These are phyloP conservation scores for Drosophila bifasciata DNA, from an alignment of 1,140 invertebrate genomes.

Conservation along the genomic window DNA sequence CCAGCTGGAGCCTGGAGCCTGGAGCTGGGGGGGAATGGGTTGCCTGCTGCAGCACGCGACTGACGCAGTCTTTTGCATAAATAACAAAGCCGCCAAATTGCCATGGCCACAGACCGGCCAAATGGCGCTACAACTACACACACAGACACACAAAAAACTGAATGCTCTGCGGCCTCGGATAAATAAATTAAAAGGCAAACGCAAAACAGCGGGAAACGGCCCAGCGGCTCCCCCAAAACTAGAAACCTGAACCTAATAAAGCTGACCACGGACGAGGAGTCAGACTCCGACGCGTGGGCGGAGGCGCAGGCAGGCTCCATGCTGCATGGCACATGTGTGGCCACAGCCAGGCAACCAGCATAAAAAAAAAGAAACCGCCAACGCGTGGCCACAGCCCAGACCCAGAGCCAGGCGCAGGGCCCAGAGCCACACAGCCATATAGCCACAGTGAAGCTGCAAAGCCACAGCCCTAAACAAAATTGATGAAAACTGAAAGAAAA, in stretches of 20 bases:
- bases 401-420: conserved; percentile 15
- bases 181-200: conserved; percentile 81
- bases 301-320: no score
- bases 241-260: conserved; percentile 71
- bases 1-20: not conserved
- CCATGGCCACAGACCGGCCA: conserved; percentile 48
- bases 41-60: conserved; percentile 10
- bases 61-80: conserved; percentile 55
- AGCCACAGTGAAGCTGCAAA: conserved; percentile 34
- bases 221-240: conserved; percentile 31
- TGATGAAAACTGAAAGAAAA: conserved; percentile 56
- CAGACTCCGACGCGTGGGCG: no score
- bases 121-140: conserved; percentile 32
- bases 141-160: not conserved
- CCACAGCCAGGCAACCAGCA: conserved; percentile 8
- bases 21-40: not conserved
- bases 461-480: conserved; percentile 68
- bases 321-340: conserved; percentile 60
- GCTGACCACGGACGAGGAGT: conserved; percentile 69
- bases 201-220: conserved; percentile 69
- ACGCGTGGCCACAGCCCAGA: conserved; percentile 63
- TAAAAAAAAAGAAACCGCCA: conserved; percentile 55
- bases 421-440: not conserved
- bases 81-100: conserved; percentile 69
- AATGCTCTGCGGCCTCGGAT: conserved; percentile 47